These are phyloP conservation scores for Cotesia glomerata DNA, from an alignment of 1,140 invertebrate genomes.

Conservation along the genomic window DNA sequence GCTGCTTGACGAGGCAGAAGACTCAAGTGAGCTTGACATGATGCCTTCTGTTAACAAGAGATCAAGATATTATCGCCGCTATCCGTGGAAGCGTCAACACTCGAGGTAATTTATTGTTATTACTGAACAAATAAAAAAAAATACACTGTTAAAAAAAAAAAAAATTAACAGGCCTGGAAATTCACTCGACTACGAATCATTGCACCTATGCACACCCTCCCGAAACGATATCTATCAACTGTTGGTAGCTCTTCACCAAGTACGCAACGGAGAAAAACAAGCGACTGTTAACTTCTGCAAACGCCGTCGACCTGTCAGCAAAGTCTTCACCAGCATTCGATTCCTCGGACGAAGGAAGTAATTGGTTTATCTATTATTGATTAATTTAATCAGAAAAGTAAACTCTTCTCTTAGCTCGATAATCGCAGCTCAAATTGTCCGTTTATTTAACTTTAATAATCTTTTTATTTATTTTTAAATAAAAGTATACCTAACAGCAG, in stretches of 20 bases:
- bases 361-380: not conserved
- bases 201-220: conserved; percentile 66
- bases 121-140: not conserved
- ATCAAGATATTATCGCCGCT: conserved; percentile 67
- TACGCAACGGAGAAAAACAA: conserved; percentile 63
- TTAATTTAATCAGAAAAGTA: too few relatives aligned
- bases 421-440: conserved; percentile 15
- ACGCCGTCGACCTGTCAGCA: conserved; percentile 65
- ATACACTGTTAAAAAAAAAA: conserved; percentile 43
- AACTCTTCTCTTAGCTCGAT: not conserved
- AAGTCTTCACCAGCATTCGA: conserved; percentile 70
- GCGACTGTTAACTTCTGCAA: conserved; percentile 69
- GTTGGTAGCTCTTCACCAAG: conserved; percentile 67
- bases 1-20: conserved; percentile 16
- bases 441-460: too few relatives aligned
- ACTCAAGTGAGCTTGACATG: conserved; percentile 23
- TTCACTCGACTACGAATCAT: conserved; percentile 65
- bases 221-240: conserved; percentile 68
- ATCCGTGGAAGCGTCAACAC: conserved; percentile 69
- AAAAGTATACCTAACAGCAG: not conserved
- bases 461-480: not conserved
- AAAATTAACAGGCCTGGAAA: conserved; percentile 31
- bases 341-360: conserved; percentile 60
- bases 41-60: conserved; percentile 53
- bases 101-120: conserved; percentile 36